Evolutionary conservation across 2,797 vertebrate species (phyloP).

Genomic region (Tauraco hartlaubi): DNA sequence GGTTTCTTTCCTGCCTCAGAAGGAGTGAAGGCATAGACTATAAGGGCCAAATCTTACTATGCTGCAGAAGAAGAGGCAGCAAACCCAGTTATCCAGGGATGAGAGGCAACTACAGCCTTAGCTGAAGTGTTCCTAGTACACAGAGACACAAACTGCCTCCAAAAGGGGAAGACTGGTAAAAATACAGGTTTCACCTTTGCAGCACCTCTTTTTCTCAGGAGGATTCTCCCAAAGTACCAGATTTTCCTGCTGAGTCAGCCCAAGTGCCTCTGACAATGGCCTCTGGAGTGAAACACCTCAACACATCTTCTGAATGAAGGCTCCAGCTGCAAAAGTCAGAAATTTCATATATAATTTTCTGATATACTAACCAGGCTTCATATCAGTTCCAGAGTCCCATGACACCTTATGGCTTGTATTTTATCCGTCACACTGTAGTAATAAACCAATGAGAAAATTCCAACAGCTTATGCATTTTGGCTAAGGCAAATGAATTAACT

Average conservation of each 20-base stretch:
- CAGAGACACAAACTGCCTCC: neutral
- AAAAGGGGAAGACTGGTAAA: neutral
- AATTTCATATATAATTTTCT: neutral
- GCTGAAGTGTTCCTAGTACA: neutral
- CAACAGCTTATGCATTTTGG: neutral
- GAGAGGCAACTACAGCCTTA: neutral
- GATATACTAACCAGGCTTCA: neutral
- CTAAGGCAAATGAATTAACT: neutral
- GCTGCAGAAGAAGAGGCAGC: neutral
- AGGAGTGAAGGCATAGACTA: neutral
- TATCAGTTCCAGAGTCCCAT: neutral
- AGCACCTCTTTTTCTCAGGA: neutral
- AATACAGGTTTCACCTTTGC: neutral
- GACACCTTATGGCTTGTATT: neutral
- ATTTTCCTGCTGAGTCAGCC: neutral
- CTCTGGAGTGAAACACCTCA: neutral
- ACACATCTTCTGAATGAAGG: neutral
- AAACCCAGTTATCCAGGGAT: neutral
- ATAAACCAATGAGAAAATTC: neutral
- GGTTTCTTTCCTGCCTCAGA: neutral
- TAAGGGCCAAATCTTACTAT: neutral
- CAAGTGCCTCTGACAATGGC: neutral
- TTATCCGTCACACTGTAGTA: neutral
- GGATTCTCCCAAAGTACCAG: neutral
- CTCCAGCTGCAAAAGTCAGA: neutral